These are phyloP conservation scores for Catharus ustulatus DNA, from an alignment of 2,797 vertebrate species.

Conservation along the genomic window DNA sequence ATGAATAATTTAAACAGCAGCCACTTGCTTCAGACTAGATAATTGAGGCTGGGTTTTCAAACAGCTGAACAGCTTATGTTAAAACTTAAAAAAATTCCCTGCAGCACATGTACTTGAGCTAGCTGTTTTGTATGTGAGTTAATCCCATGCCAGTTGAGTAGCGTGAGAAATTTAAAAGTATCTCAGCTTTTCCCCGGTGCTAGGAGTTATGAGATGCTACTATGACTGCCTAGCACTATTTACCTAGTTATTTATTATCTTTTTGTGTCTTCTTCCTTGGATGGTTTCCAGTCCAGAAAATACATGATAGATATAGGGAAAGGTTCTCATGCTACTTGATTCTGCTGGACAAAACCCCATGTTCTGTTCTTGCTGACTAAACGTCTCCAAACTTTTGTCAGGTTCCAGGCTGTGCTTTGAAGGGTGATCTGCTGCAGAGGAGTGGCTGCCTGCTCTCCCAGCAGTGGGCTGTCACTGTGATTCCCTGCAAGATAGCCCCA, in stretches of 20 bases:
- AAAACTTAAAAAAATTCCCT: not conserved
- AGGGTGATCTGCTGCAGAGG: not conserved
- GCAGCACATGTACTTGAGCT: not conserved
- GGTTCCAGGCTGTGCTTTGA: not conserved
- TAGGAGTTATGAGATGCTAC: not conserved
- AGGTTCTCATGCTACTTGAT: rapidly evolving
- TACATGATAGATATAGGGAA: rapidly evolving
- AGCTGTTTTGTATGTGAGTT: not conserved
- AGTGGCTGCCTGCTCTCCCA: not conserved
- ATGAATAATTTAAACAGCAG: slow-evolving; percentile 27
- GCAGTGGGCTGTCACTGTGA: rapidly evolving
- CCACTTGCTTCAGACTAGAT: slow-evolving; percentile 5
- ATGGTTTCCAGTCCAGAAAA: not conserved
- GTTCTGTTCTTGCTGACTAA: not conserved
- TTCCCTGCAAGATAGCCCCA: not conserved
- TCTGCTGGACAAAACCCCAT: not conserved
- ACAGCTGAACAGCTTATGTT: not conserved
- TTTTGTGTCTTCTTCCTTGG: not conserved
- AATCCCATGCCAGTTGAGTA: not conserved
- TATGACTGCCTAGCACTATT: not conserved
- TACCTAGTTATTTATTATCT: not conserved
- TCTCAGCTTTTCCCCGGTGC: not conserved
- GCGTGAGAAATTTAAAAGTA: not conserved
- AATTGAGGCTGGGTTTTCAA: not conserved
- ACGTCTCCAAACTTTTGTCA: not conserved